These are phyloP conservation scores for Notarius lentiginosus DNA, from an alignment of 2,113 vertebrate genomes.

Conservation along the genomic window DNA sequence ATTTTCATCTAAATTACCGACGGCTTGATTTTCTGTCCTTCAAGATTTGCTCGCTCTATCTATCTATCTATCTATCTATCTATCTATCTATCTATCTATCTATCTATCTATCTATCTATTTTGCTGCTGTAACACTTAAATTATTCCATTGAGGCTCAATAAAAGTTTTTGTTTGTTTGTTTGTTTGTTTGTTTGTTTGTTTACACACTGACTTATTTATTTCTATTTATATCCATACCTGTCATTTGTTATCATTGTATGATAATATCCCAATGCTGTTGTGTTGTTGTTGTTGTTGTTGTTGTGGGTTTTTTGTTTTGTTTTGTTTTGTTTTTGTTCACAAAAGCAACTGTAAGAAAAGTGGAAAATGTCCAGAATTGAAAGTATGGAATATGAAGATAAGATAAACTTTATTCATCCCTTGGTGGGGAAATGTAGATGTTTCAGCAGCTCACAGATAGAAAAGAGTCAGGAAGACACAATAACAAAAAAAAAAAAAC, in stretches of 20 bases:
- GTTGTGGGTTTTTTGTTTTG: no score
- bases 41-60: not conserved
- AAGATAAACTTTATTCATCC: no score
- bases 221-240: not conserved
- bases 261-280: not conserved
- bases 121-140: not conserved
- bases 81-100: slow-evolving; percentile 14
- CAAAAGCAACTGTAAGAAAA: not conserved
- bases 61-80: slow-evolving; percentile 12
- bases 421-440: no score
- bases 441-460: no score
- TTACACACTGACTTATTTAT: not conserved
- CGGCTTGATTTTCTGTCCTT: not conserved
- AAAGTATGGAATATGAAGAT: not conserved
- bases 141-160: not conserved
- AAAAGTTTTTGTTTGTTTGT: not conserved
- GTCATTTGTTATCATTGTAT: not conserved
- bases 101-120: slow-evolving; percentile 8
- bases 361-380: no score
- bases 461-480: no score
- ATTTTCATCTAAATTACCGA: not conserved
- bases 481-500: no score
- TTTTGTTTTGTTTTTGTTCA: no score
- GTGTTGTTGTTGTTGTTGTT: no score
- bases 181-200: not conserved